phyloP scores from a whole-genome alignment of 92 coral and sea anemone species.

The Muricea muricata region DNA sequence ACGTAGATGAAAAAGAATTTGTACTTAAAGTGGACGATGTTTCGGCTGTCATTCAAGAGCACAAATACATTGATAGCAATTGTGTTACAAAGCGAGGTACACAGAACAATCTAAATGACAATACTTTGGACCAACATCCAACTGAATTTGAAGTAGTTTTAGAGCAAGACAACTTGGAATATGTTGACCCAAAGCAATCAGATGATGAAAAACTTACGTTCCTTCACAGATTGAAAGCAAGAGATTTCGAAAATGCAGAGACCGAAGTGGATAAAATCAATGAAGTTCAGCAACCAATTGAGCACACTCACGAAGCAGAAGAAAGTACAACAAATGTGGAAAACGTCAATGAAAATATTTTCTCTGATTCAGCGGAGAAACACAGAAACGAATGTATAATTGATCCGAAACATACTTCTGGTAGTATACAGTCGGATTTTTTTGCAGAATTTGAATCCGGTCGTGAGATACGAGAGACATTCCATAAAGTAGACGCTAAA shows the following conservation, averaged over 20 bases:
- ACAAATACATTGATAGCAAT: background rate
- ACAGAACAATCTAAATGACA: background rate
- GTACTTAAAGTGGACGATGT: background rate
- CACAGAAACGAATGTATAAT: background rate
- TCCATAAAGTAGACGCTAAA: background rate
- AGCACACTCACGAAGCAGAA: background rate
- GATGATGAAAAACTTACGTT: background rate
- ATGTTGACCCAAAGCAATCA: background rate
- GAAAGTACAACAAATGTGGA: background rate
- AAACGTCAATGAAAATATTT: background rate
- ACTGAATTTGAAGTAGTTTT: background rate
- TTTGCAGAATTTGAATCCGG: background rate
- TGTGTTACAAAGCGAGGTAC: background rate
- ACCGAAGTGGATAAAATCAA: background rate
- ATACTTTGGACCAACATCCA: background rate
- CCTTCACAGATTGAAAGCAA: background rate
- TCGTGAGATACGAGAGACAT: background rate
- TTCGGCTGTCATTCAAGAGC: background rate
- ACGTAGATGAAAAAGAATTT: background rate
- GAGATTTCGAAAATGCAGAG: background rate
- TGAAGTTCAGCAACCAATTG: background rate
- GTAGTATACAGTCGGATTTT: background rate
- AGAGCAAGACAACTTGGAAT: background rate
- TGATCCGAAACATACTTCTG: background rate
- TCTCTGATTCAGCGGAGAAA: background rate